Percentiles rank a stretch among this genome's conserved stretches.
phyloP scores from a whole-genome alignment of 2,797 vertebrate genomes.

The Pipistrellus pipistrellus region DNA sequence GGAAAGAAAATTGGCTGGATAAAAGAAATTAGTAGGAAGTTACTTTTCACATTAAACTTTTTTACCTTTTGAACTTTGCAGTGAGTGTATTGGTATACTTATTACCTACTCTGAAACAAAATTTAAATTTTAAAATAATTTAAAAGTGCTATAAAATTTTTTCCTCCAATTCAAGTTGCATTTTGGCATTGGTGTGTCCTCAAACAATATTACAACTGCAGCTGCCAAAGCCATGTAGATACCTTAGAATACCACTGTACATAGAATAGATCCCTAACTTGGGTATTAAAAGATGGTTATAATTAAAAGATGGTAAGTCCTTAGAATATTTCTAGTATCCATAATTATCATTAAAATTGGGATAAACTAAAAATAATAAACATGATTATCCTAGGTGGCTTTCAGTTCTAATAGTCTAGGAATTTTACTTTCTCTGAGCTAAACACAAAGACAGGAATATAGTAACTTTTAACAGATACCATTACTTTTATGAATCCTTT shows the following conservation, averaged over 20 bases:
- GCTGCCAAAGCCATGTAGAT: neutral
- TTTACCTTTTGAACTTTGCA: slow-evolving; percentile 51
- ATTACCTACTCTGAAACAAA: slow-evolving; percentile 43
- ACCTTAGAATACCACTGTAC: neutral
- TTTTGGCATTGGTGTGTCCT: slow-evolving; percentile 60
- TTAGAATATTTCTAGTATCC: slow-evolving; percentile 39
- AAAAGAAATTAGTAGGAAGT: slow-evolving; percentile 47
- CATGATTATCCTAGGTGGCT: neutral
- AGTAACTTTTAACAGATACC: slow-evolving; percentile 45
- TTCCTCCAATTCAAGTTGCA: slow-evolving; percentile 69
- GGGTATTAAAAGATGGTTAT: neutral
- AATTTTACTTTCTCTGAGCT: slow-evolving; percentile 61
- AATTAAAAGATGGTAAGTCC: neutral
- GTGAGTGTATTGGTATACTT: neutral
- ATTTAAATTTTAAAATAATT: slow-evolving; percentile 55
- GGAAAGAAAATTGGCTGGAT: slow-evolving; percentile 51
- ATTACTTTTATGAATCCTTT: slow-evolving; percentile 53
- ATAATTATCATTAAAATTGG: slow-evolving; percentile 41
- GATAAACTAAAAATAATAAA: slow-evolving; percentile 49
- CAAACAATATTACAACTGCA: slow-evolving; percentile 10
- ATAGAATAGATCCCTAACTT: neutral
- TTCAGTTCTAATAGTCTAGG: slow-evolving; percentile 32
- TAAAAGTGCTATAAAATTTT: slow-evolving; percentile 63
- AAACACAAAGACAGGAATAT: slow-evolving; percentile 16
- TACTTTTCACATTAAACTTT: slow-evolving; percentile 25